A percentile compares a stretch with the other conserved stretches of the same genome.
These are phyloP conservation scores for Tapirus indicus DNA, from an alignment of 2,797 vertebrate genomes.

Conservation along the genomic window DNA sequence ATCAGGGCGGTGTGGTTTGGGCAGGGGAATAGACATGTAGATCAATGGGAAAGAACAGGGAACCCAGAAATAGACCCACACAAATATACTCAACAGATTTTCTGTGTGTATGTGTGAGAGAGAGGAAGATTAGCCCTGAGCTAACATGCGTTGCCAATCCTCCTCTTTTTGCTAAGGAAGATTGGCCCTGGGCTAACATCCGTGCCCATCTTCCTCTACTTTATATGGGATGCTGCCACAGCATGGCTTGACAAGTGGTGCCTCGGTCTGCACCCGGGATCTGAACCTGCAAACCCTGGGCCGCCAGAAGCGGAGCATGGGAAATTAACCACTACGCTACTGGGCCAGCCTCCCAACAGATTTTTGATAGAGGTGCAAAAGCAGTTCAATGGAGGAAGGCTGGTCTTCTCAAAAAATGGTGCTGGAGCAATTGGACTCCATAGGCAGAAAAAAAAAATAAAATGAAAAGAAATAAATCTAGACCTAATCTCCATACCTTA, in stretches of 20 bases:
- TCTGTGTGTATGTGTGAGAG: background rate
- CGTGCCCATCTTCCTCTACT: no score
- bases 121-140: no score
- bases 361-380: constrained; percentile 27
- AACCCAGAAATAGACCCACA: background rate
- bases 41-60: constrained; percentile 2
- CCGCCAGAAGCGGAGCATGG: no score
- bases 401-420: background rate
- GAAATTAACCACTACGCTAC: no score
- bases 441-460: background rate
- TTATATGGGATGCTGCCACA: no score
- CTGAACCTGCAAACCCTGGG: no score
- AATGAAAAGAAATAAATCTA: background rate
- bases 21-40: background rate
- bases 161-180: no score
- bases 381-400: background rate
- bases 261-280: no score
- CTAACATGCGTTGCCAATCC: no score
- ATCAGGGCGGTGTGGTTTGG: background rate
- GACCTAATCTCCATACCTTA: background rate
- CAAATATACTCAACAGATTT: background rate
- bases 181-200: no score
- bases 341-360: background rate
- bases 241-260: no score
- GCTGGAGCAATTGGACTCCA: background rate